Percentiles rank a stretch among this genome's conserved stretches.
These are phyloP conservation scores for Hippocampus barbouri DNA, from an alignment of 2,113 vertebrate genomes.

Conservation along the genomic window DNA sequence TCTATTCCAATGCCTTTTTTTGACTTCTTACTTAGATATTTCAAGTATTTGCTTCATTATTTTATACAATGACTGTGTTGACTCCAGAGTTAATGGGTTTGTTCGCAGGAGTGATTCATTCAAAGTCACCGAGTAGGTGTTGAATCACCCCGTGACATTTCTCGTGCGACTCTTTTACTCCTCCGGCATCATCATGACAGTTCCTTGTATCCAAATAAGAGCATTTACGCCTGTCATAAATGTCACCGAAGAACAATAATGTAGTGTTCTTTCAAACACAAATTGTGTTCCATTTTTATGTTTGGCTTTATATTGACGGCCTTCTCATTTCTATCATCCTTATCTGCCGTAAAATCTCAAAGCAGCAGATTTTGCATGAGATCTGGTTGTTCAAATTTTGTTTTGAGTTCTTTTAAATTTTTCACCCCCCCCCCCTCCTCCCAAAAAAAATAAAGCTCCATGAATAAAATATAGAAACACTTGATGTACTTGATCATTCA, in stretches of 20 bases:
- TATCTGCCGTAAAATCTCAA: neutral
- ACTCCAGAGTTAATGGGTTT: conserved; percentile 38
- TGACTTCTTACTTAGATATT: neutral
- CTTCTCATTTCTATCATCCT: neutral
- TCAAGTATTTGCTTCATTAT: conserved; percentile 2
- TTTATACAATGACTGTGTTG: conserved; percentile 26
- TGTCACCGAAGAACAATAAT: conserved; percentile 43
- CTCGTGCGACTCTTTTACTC: conserved; percentile 50
- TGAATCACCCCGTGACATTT: conserved; percentile 60
- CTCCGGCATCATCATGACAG: conserved; percentile 53
- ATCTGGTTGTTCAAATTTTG: conserved; percentile 3
- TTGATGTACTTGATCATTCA: conserved; percentile 11
- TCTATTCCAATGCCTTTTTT: neutral
- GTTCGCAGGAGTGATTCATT: conserved; percentile 29
- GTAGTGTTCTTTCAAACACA: conserved; percentile 22
- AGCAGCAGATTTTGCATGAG: conserved; percentile 5
- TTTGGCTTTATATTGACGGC: too few relatives aligned
- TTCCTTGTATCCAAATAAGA: conserved; percentile 51
- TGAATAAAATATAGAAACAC: neutral
- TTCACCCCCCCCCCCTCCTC: neutral
- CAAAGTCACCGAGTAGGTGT: conserved; percentile 49
- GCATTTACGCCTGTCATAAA: conserved; percentile 47
- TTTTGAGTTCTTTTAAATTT: neutral
- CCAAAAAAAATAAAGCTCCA: neutral
- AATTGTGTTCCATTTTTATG: neutral